Base-by-base conservation (phyloP, 2,113 vertebrate genomes). In the Megaptera novaeangliae region DNA sequence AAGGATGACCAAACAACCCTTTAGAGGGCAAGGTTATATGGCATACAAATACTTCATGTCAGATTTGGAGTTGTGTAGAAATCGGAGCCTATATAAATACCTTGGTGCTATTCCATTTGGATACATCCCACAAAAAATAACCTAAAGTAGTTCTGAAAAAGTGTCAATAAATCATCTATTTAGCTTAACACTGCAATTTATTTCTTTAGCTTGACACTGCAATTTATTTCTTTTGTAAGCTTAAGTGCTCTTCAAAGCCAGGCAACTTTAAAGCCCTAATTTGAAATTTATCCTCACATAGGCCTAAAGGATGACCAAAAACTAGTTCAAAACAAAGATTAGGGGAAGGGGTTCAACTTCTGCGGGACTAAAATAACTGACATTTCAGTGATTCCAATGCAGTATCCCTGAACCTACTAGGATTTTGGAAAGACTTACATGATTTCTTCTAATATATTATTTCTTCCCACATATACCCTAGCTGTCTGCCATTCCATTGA, bases 101-200 rank as follows among this genome's bases (percentile, higher is more conserved):
- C 44, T 91, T 85, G 95, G 41, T 97, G 88, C 55, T 92, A 64
- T 96, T 98, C 95, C 94, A 97, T 96, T 98, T 98, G 97, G 96
- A 96, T 69, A 71, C 27, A 74, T 84, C 96, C 97, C 97, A 97
- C 66, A 88, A 91, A 97, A 97, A 97, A 97, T 97, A 97, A 90
- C 83, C 82, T 71, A 89, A 64, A 98, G 94, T 95, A 86, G 75
- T 94, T 96, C 74, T 95, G 88, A 94, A 95, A 78, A 96, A 97
- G 66, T 95, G 91, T 98, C 97, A 96, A 89, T 98, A 98, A 98
- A 98, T 98, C 96, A 97, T 93, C 95, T 97, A 92, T 97, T 97
- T 94, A 96, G 94, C 94, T 96, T 83, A 95, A 98, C 95, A 97
- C 77, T 82, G 88, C 94, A 97, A 52, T 93, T 91, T 91, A 93